These are phyloP conservation scores for Plotosus lineatus DNA, from an alignment of 2,113 vertebrate genomes.

Conservation along the genomic window DNA sequence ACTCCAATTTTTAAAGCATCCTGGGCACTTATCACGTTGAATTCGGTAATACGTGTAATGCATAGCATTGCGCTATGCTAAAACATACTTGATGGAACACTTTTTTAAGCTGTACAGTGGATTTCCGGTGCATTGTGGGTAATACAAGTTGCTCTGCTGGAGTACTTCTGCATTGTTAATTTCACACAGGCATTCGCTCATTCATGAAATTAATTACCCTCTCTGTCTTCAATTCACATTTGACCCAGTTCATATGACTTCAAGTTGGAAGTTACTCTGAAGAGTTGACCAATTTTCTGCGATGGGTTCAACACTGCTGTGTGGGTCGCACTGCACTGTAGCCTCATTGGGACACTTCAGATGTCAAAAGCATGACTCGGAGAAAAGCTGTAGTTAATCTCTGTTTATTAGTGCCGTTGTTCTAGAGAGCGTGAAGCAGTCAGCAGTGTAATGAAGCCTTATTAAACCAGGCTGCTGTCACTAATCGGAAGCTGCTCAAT, in stretches of 20 bases:
- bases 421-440: not conserved
- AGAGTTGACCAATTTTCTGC: not conserved
- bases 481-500: conserved; percentile 6
- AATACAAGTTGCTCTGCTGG: too few species aligned
- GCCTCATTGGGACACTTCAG: not conserved
- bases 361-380: not conserved
- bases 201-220: not conserved
- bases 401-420: not conserved
- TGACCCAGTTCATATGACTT: not conserved
- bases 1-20: too few species aligned
- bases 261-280: too few species aligned
- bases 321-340: not conserved
- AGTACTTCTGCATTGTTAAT: too few species aligned
- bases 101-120: too few species aligned
- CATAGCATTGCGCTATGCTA: too few species aligned
- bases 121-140: too few species aligned
- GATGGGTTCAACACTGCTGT: not conserved
- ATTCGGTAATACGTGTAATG: too few species aligned
- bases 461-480: not conserved
- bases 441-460: not conserved
- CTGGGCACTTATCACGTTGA: too few species aligned
- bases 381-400: not conserved
- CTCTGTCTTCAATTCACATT: not conserved
- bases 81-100: too few species aligned
- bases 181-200: not conserved